phyloP scores from a whole-genome alignment of 1,140 invertebrate genomes.

The Caenorhabditis inopinata region DNA sequence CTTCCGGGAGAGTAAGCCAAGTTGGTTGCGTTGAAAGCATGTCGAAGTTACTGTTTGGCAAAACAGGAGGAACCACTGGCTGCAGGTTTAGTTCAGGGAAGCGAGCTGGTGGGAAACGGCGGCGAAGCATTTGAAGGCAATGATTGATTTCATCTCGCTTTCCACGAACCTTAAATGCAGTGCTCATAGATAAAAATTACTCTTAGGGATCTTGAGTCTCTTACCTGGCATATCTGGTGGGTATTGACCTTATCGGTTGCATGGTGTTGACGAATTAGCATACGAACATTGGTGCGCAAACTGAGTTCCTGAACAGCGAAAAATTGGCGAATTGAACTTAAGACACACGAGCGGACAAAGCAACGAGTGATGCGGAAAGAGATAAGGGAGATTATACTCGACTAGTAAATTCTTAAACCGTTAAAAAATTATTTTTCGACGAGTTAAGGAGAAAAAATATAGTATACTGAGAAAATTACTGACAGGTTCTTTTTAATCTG shows the following conservation, averaged over 20 bases:
- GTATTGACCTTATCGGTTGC: conserved; percentile 53
- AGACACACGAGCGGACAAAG: too few species aligned
- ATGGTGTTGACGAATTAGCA: conserved; percentile 65
- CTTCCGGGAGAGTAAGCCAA: conserved; percentile 78
- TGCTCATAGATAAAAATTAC: background rate
- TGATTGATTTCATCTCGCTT: conserved; percentile 65
- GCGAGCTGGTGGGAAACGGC: conserved; percentile 60
- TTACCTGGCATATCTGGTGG: conserved; percentile 66
- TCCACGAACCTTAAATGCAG: conserved; percentile 51
- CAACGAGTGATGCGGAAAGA: too few species aligned
- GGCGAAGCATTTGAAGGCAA: conserved; percentile 63
- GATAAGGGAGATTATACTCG: too few species aligned
- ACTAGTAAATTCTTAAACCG: too few species aligned
- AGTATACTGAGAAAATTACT: too few species aligned
- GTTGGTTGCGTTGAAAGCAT: conserved; percentile 43
- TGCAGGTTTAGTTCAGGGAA: conserved; percentile 65
- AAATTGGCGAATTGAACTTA: background rate
- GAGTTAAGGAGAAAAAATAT: too few species aligned
- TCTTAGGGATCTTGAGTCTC: background rate
- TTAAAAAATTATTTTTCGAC: too few species aligned
- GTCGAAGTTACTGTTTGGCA: conserved; percentile 44
- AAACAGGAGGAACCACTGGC: conserved; percentile 58
- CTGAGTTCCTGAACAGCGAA: conserved; percentile 60
- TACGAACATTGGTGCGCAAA: conserved; percentile 58
- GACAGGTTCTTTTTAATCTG: too few species aligned